Evolutionary conservation across 2,888 invertebrate species (phyloP), one percentile per base, ranked within the genome.

Genomic region (Alentia gelatinosa): DNA sequence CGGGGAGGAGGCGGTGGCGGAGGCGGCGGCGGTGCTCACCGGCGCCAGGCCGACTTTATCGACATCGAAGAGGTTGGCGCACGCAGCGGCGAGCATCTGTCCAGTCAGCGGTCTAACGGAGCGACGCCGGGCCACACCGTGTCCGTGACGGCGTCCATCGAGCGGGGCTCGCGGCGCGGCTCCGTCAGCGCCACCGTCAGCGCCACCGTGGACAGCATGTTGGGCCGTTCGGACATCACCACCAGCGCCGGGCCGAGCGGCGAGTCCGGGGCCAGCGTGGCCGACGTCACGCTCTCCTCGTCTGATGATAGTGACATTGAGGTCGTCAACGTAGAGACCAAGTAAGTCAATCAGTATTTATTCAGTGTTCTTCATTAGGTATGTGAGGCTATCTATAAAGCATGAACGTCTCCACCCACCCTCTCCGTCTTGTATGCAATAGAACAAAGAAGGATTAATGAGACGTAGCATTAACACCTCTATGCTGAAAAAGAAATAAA

Each of bases 291-390:
- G 1, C 7, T 68, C 35, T 83, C 84, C 56, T 90, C 91, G 3
- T 90, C 91, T 39, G 91, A 91, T 63, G 91, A 91, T 37, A 90
- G 90, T 88, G 91, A 91, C 30, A 89, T 91, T 50, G 91, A 91
- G 47, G 91, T 91, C 1, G 90, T 91, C n/a, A 90, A 63, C 37
- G 91, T 91, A 12, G 91, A 91, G 23, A 91, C 91, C 3, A 90
- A 63, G 91, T 91, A 84, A 91, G 84, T 90, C 4, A 7, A 47
- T 47, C 9, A 47, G n/a, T n/a, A n/a, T n/a, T n/a, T n/a, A n/a
- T n/a, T n/a, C n/a, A n/a, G n/a, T n/a, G n/a, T n/a, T n/a, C n/a
- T n/a, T n/a, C n/a, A n/a, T n/a, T n/a, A n/a, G n/a, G n/a, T n/a
- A n/a, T n/a, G n/a, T n/a, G n/a, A n/a, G n/a, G n/a, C n/a, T n/a